Conservation (phyloP, 37 sponge, comb jelly and placozoan species). For the Geodia barretti region DNA sequence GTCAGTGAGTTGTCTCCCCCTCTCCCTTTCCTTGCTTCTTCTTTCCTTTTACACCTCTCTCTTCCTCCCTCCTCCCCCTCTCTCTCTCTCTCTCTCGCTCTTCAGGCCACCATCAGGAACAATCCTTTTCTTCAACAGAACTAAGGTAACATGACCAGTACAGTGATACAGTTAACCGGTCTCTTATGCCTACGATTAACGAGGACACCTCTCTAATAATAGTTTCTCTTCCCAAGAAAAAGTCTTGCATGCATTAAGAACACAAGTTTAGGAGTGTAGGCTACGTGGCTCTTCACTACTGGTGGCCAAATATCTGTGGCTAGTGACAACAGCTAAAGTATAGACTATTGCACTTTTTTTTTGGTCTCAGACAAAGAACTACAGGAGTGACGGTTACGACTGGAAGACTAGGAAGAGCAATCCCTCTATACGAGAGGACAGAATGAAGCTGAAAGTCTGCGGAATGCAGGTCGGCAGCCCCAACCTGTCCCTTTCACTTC, state of each 20-base stretch:
- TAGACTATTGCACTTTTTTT: no score
- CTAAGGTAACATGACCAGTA: no score
- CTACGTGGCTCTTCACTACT: background rate
- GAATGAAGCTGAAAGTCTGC: conserved; percentile 61
- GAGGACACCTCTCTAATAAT: no score
- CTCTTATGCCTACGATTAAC: no score
- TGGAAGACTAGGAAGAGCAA: conserved; percentile 51
- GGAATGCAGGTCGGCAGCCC: conserved; percentile 37
- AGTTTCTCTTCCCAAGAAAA: no score
- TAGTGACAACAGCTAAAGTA: no score
- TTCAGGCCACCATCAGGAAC: conserved; percentile 61
- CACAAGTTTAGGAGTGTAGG: background rate
- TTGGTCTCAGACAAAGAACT: conserved; percentile 53
- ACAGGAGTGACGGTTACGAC: conserved; percentile 57
- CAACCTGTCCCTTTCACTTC: background rate
- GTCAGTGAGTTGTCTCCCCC: background rate
- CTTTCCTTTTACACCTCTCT: background rate
- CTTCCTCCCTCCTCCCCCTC: background rate
- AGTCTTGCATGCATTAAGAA: background rate
- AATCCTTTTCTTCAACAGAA: conserved; percentile 49
- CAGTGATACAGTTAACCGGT: no score
- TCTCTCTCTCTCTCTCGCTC: background rate
- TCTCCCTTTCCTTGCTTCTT: background rate
- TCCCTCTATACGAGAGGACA: conserved; percentile 42
- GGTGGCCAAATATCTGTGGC: background rate